phyloP scores from a whole-genome alignment of 1,140 invertebrate genomes.

The Drosophila parvula region DNA sequence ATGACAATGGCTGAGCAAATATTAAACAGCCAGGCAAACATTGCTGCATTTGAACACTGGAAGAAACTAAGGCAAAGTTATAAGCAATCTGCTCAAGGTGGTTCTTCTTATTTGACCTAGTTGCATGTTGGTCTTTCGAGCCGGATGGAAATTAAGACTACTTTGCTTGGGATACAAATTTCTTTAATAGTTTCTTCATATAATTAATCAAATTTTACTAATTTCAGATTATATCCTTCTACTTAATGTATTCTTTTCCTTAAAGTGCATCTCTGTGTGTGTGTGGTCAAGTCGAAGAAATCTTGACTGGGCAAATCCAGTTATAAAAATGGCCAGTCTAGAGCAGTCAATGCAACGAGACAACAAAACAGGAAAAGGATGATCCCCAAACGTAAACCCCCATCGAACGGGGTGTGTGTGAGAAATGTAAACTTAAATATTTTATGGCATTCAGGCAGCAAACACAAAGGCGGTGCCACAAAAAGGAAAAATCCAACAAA shows the following conservation, averaged over 20 bases:
- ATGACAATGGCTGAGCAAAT: constrained; percentile 72
- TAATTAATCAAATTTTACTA: too few relatives aligned
- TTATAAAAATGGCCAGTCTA: constrained; percentile 73
- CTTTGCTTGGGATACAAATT: too few relatives aligned
- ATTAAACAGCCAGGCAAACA: constrained; percentile 53
- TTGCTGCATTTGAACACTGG: constrained; percentile 3
- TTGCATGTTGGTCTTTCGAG: too few relatives aligned
- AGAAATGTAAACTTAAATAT: constrained; percentile 81
- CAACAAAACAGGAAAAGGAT: constrained; percentile 25
- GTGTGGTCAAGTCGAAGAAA: constrained; percentile 31
- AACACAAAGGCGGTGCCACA: constrained; percentile 24
- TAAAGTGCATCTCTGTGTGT: constrained; percentile 4
- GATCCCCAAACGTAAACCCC: constrained; percentile 21
- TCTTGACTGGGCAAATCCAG: constrained; percentile 68
- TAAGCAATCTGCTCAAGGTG: too few relatives aligned
- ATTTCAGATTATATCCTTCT: too few relatives aligned
- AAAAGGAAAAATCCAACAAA: constrained; percentile 1
- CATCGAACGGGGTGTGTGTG: constrained; percentile 18
- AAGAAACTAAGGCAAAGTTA: not conserved
- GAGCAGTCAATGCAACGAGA: constrained; percentile 58
- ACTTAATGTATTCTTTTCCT: not conserved
- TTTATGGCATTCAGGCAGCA: constrained; percentile 67
- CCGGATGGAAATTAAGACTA: too few relatives aligned
- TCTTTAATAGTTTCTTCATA: too few relatives aligned
- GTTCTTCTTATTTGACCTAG: too few relatives aligned